These are phyloP conservation scores for Mythimna vitellina DNA, from an alignment of 2,888 invertebrate genomes.

Conservation along the genomic window DNA sequence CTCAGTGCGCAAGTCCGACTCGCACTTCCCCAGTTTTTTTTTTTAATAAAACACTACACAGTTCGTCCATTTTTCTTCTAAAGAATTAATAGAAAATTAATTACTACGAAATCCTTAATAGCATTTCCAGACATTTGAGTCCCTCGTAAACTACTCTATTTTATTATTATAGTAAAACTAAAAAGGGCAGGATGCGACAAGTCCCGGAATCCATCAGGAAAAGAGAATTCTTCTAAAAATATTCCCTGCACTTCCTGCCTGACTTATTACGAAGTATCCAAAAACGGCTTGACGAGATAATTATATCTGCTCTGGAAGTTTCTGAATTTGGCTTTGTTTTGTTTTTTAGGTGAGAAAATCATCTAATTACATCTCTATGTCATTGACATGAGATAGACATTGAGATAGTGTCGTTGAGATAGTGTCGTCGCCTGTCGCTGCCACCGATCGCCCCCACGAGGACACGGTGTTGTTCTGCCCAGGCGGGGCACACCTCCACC, in stretches of 20 bases:
- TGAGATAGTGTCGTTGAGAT: no score
- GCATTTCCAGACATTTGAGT: not conserved
- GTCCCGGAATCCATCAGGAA: conserved; percentile 48
- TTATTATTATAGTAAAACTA: conserved; percentile 36
- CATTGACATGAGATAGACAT: no score
- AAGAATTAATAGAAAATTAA: not conserved
- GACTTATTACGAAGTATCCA: conserved; percentile 22
- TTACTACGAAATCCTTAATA: conserved; percentile 3
- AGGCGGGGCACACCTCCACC: no score
- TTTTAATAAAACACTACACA: no score
- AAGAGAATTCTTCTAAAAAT: conserved; percentile 36
- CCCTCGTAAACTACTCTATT: conserved; percentile 20
- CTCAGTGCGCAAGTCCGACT: no score
- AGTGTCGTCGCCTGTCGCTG: no score
- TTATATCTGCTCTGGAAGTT: not conserved
- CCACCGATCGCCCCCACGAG: no score
- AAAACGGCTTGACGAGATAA: conserved; percentile 22
- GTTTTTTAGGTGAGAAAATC: no score
- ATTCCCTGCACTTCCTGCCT: conserved; percentile 21
- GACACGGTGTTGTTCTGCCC: no score
- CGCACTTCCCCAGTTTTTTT: no score
- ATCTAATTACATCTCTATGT: no score
- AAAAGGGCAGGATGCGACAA: conserved; percentile 43
- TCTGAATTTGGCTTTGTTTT: not conserved
- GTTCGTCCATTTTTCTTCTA: no score